phyloP scores from a whole-genome alignment of 1,140 invertebrate genomes.

The Papilio aristodemus region DNA sequence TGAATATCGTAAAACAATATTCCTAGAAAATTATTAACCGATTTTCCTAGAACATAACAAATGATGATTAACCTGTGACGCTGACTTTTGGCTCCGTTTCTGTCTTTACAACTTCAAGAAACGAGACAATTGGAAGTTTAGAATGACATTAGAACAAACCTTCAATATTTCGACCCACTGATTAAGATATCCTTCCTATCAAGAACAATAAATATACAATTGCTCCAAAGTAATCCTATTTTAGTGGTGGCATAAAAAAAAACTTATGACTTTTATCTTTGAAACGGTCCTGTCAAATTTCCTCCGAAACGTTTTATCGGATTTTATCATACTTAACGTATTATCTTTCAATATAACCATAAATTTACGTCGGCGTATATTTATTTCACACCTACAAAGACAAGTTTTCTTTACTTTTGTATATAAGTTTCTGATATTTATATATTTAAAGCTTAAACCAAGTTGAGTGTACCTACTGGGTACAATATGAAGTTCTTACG shows the following conservation, averaged over 20 bases:
- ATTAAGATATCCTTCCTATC: constrained; percentile 13
- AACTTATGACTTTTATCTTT: constrained; percentile 14
- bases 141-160: too few relatives aligned
- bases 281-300: constrained; percentile 9
- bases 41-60: too few relatives aligned
- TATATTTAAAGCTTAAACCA: too few relatives aligned
- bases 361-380: constrained; percentile 9
- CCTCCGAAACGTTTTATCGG: background rate
- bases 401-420: background rate
- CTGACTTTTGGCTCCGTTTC: too few relatives aligned
- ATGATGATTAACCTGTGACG: too few relatives aligned
- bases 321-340: constrained; percentile 15
- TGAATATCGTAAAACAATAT: too few relatives aligned
- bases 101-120: too few relatives aligned
- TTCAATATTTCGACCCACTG: background rate
- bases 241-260: constrained; percentile 25
- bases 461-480: too few relatives aligned
- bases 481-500: too few relatives aligned
- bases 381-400: background rate
- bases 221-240: constrained; percentile 26
- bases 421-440: too few relatives aligned
- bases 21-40: too few relatives aligned
- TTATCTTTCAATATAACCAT: constrained; percentile 20
- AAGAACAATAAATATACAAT: constrained; percentile 15
- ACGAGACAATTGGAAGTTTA: background rate